Percentiles rank a stretch among this genome's conserved stretches.
Conservation (phyloP, 2,797 vertebrate genomes). For the Danio aesculapii region DNA sequence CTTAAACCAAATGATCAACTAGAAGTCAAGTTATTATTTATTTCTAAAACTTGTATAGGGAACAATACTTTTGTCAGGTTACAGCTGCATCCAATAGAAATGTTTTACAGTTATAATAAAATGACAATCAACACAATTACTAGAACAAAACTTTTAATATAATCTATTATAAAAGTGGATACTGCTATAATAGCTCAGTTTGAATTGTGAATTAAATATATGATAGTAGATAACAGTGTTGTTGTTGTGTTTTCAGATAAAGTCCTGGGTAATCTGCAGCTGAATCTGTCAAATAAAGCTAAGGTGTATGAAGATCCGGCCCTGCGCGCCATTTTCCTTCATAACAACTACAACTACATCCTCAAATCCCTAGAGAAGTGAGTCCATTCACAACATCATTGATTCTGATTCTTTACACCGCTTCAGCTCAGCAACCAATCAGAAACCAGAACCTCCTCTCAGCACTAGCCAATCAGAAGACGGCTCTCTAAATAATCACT, state of each 20-base stretch:
- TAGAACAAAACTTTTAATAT: not conserved
- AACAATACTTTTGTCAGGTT: too few relatives aligned
- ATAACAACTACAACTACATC: slow-evolving; percentile 99
- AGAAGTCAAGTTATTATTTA: too few relatives aligned
- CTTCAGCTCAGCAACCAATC: slow-evolving; percentile 3
- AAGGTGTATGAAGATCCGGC: slow-evolving; percentile 97
- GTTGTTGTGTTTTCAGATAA: slow-evolving; percentile 81
- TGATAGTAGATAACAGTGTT: not conserved
- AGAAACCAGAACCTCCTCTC: not conserved
- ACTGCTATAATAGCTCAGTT: not conserved
- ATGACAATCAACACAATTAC: too few relatives aligned
- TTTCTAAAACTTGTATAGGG: too few relatives aligned
- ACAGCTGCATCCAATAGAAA: too few relatives aligned
- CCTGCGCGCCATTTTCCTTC: slow-evolving; percentile 94
- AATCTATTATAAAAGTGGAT: not conserved
- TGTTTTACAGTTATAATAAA: too few relatives aligned
- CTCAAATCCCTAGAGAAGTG: slow-evolving; percentile 98
- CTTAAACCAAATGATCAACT: too few relatives aligned
- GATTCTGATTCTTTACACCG: not conserved
- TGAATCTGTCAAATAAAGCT: slow-evolving; percentile 96
- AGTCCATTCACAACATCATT: not conserved
- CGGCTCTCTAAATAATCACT: not conserved
- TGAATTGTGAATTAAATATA: not conserved
- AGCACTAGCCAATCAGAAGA: not conserved
- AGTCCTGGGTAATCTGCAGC: slow-evolving; percentile 93